Percentiles rank a stretch among this genome's conserved stretches.
Conservation (phyloP, 2,797 vertebrate species). For the Mico argentatus region DNA sequence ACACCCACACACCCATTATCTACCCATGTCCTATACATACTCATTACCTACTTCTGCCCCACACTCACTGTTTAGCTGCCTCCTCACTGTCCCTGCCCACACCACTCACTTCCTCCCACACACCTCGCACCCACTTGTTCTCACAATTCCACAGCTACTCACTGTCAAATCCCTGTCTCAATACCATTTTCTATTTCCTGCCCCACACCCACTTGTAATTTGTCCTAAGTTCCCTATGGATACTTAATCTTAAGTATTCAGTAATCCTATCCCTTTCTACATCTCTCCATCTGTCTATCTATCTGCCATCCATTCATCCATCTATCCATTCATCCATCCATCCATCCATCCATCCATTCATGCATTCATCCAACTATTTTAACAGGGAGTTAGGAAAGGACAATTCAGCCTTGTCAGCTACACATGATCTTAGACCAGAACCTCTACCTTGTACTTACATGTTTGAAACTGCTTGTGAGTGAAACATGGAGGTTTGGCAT, state of each 20-base stretch:
- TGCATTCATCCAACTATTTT: background rate
- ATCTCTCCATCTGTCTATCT: background rate
- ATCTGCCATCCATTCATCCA: background rate
- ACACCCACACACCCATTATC: background rate
- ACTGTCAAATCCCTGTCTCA: background rate
- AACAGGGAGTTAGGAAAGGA: background rate
- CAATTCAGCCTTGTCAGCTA: background rate
- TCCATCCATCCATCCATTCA: no score
- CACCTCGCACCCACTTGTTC: background rate
- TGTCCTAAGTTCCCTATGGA: background rate
- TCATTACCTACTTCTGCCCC: background rate
- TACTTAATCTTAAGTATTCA: background rate
- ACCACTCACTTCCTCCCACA: background rate
- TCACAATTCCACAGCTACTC: background rate
- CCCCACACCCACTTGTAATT: background rate
- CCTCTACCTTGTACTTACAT: background rate
- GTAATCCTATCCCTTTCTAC: background rate
- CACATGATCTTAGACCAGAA: background rate
- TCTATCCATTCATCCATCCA: background rate
- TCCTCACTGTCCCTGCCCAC: background rate
- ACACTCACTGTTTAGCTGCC: background rate
- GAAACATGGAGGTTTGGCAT: background rate
- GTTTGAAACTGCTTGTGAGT: background rate
- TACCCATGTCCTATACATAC: background rate
- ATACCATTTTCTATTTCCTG: background rate